Evolutionary conservation across 1,140 invertebrate species (phyloP), one percentile per base, ranked within the genome.

Genomic region (Temnothorax nylanderi): DNA sequence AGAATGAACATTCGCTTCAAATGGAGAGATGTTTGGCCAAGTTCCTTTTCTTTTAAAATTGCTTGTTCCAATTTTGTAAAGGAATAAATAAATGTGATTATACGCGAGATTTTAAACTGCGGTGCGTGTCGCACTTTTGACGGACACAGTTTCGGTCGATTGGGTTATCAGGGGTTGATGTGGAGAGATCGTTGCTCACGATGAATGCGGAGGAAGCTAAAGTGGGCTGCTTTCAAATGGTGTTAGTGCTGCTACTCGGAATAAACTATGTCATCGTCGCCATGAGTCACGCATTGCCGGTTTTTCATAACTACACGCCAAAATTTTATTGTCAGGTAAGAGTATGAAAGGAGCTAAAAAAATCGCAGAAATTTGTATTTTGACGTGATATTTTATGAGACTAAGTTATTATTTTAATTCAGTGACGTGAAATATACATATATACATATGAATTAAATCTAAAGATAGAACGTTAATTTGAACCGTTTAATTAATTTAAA

Each of bases 321-420:
- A 93, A 95, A 44, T 95, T 95, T 89, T 94, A 95, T 81, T 96
- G 96, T 84, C 91, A 94, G 93, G 95, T 96, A 90, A 92, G 89
- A 10, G 10, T 58, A 2, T 18, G 6, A 58, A 32, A 51, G n/a
- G 2, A 75, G 51, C 6, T 56, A 8, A 11, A 37, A 65, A 18
- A 41, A 10, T 54, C 2, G 6, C 13, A 49, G 16, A 72, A n/a
- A 54, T 41, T 41, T 18, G 41, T 32, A 34, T 78, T 64, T 32
- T 13, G 8, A 34, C 37, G 8, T 21, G 6, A 37, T n/a, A 54
- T 21, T 6, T 37, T 34, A 34, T 26, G 41, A 34, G 11, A 11
- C 10, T 34, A 18, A 77, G 2, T 6, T 44, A 34, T 47, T 47
- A 47, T 32, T 26, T 64, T 64, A n/a, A 77, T 47, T 60, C 8